Conservation (phyloP, 1,140 invertebrate species). For the Phortica variegata region DNA sequence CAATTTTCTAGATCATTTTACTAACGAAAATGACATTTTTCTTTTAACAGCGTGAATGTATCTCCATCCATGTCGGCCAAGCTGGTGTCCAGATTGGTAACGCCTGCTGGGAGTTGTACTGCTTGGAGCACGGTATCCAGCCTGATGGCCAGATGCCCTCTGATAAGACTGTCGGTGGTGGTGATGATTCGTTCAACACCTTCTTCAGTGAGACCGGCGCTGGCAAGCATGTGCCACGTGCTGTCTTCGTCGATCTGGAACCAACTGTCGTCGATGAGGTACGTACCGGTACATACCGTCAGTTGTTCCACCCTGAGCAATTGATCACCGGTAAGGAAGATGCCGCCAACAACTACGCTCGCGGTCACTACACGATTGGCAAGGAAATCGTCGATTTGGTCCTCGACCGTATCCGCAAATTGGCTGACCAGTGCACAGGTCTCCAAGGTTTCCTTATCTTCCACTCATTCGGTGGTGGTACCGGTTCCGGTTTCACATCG, state of each 20-base stretch:
- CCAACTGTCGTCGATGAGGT: slow-evolving; percentile 88
- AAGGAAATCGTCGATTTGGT: slow-evolving; percentile 84
- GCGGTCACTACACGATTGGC: slow-evolving; percentile 89
- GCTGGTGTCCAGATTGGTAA: slow-evolving; percentile 76
- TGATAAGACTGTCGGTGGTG: slow-evolving; percentile 69
- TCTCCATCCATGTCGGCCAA: slow-evolving; percentile 69
- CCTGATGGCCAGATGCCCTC: slow-evolving; percentile 73
- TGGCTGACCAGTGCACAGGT: slow-evolving; percentile 84
- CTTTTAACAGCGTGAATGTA: slow-evolving; percentile 62
- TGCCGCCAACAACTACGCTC: slow-evolving; percentile 85
- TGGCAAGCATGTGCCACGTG: slow-evolving; percentile 83
- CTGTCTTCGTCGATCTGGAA: slow-evolving; percentile 85
- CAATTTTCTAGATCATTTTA: too few species aligned
- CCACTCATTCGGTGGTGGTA: slow-evolving; percentile 87
- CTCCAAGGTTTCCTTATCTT: slow-evolving; percentile 87
- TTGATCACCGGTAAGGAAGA: slow-evolving; percentile 86
- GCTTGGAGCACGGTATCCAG: slow-evolving; percentile 79
- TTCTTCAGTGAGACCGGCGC: slow-evolving; percentile 87
- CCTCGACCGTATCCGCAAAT: slow-evolving; percentile 74
- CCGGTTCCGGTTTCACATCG: slow-evolving; percentile 85
- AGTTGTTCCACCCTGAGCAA: slow-evolving; percentile 84
- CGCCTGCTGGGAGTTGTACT: slow-evolving; percentile 66
- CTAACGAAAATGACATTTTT: too few species aligned
- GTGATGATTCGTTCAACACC: slow-evolving; percentile 79
- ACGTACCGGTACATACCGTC: slow-evolving; percentile 78